Percentiles rank a stretch among this genome's conserved stretches.
Conservation (phyloP, 2,113 vertebrate genomes). For the Cisticola juncidis region DNA sequence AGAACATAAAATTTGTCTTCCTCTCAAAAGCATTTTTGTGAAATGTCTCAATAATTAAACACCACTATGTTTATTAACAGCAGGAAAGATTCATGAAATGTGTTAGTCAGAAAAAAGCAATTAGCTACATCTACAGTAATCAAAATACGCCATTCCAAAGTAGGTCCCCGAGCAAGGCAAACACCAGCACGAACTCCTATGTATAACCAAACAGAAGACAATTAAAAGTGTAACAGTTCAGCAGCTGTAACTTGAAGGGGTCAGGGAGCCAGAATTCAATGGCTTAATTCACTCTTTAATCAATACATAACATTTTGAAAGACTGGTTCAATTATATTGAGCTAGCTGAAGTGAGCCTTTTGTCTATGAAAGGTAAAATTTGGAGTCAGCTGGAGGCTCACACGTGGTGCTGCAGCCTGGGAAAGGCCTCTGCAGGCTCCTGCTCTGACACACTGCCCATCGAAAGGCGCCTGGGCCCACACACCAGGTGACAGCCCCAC, state of each 20-base stretch:
- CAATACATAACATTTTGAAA: neutral
- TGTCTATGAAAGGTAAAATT: neutral
- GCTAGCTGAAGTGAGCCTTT: neutral
- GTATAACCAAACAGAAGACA: neutral
- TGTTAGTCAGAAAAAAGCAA: conserved; percentile 38
- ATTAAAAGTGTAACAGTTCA: neutral
- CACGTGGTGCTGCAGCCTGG: rapidly evolving
- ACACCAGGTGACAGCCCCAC: rapidly evolving
- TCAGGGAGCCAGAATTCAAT: neutral
- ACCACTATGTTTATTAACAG: conserved; percentile 49
- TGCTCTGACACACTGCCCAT: rapidly evolving
- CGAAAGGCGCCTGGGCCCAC: rapidly evolving
- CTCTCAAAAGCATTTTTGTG: conserved; percentile 33
- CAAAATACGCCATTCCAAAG: neutral
- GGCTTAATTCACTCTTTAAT: conserved; percentile 33
- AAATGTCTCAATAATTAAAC: conserved; percentile 62
- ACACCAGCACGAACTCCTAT: neutral
- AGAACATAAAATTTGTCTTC: conserved; percentile 40
- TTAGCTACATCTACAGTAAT: neutral
- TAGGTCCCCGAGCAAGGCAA: neutral
- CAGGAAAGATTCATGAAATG: conserved; percentile 26
- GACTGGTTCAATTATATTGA: neutral
- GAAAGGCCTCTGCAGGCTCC: rapidly evolving
- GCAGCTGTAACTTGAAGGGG: neutral
- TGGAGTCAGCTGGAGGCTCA: neutral